phyloP scores from a whole-genome alignment of 2,797 vertebrate genomes.

The Melanotaenia maccullochi region DNA sequence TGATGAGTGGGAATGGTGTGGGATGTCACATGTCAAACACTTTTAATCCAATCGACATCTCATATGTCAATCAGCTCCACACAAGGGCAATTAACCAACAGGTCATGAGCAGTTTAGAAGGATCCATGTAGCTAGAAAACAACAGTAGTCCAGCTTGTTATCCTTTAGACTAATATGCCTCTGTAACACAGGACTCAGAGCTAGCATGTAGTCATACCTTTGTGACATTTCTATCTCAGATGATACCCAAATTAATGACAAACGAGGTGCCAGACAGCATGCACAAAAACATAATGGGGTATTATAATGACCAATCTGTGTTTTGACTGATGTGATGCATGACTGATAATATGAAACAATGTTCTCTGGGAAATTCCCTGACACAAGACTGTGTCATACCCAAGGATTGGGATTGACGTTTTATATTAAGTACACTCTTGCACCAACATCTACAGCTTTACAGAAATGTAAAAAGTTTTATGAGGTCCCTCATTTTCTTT shows the following conservation, averaged over 20 bases:
- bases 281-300: conserved; percentile 27
- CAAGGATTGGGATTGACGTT: conserved; percentile 63
- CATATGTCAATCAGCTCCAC: conserved; percentile 75
- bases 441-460: conserved; percentile 43
- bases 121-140: conserved; percentile 27
- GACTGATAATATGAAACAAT: conserved; percentile 44
- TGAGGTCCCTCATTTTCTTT: conserved; percentile 14
- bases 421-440: conserved; percentile 48
- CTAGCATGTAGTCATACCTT: conserved; percentile 35
- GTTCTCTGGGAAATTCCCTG: conserved; percentile 66
- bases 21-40: conserved; percentile 75
- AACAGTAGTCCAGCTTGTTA: conserved; percentile 18
- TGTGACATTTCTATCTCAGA: conserved; percentile 37
- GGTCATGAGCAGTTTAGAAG: conserved; percentile 64
- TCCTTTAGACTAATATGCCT: conserved; percentile 7
- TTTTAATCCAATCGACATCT: conserved; percentile 70
- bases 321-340: conserved; percentile 64
- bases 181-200: background rate
- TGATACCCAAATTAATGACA: conserved; percentile 43
- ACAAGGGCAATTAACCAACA: conserved; percentile 66
- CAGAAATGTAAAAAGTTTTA: conserved; percentile 12
- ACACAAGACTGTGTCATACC: conserved; percentile 35
- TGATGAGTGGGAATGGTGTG: conserved; percentile 79
- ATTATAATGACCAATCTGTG: conserved; percentile 46
- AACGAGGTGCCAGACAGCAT: conserved; percentile 18